A percentile compares a stretch with the other conserved stretches of the same genome.
Evolutionary conservation across 1,140 invertebrate genomes (phyloP).

Genomic region (Ips nitidus): DNA sequence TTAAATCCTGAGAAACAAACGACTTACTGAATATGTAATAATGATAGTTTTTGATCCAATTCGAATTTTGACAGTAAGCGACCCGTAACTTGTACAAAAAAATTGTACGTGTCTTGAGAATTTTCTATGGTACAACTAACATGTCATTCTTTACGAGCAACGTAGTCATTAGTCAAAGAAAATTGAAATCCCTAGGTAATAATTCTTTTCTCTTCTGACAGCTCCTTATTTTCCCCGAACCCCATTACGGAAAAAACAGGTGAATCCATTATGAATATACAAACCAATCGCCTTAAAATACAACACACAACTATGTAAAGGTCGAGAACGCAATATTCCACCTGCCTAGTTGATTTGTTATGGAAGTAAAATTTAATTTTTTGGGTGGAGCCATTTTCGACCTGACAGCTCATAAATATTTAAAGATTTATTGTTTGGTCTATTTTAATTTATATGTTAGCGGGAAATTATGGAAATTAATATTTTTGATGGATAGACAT

Average conservation of each 20-base stretch:
- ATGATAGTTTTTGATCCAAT: too few relatives aligned
- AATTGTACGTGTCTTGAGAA: too few relatives aligned
- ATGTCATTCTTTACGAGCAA: too few relatives aligned
- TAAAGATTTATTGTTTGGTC: conserved; percentile 31
- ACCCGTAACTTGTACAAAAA: too few relatives aligned
- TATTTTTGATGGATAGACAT: conserved; percentile 14
- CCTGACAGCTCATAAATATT: conserved; percentile 30
- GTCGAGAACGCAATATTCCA: conserved; percentile 20
- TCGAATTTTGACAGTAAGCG: too few relatives aligned
- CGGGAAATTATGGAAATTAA: conserved; percentile 26
- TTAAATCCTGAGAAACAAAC: too few relatives aligned
- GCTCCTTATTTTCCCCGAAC: conserved; percentile 14
- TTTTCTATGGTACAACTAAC: too few relatives aligned
- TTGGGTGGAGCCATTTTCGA: conserved; percentile 31
- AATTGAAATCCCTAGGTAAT: conserved; percentile 4
- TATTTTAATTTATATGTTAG: conserved; percentile 33
- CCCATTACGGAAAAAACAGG: conserved; percentile 19
- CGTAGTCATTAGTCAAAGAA: neutral
- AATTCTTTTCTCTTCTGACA: conserved; percentile 20
- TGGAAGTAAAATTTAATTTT: conserved; percentile 30
- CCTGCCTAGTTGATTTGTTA: conserved; percentile 34
- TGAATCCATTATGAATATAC: conserved; percentile 29
- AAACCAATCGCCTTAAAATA: conserved; percentile 32
- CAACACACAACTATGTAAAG: conserved; percentile 8
- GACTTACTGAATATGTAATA: too few relatives aligned